These are phyloP conservation scores for Amiota communis DNA, from an alignment of 2,888 invertebrate species.

Conservation along the genomic window DNA sequence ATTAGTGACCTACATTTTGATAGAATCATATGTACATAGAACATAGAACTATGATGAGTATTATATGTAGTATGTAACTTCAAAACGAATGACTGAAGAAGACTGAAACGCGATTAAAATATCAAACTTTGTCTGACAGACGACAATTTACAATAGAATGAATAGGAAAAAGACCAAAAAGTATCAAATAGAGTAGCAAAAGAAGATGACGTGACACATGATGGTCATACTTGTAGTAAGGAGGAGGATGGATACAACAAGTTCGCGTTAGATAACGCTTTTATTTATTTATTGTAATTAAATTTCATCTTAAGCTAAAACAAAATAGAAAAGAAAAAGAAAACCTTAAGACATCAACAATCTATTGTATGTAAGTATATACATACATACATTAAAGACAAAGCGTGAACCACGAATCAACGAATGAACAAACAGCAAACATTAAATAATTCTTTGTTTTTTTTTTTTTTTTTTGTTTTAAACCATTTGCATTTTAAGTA, in stretches of 20 bases:
- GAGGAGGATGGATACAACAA: neutral
- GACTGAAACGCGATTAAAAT: constrained; percentile 56
- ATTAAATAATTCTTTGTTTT: too few relatives aligned
- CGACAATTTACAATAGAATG: neutral
- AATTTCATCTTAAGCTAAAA: constrained; percentile 43
- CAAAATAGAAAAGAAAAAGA: constrained; percentile 28
- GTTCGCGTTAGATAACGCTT: constrained; percentile 49
- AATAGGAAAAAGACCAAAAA: constrained; percentile 18
- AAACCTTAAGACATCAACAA: too few relatives aligned
- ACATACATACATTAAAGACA: constrained; percentile 32
- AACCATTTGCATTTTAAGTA: constrained; percentile 51
- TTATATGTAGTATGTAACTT: neutral
- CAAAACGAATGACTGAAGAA: constrained; percentile 1
- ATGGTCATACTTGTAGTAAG: too few relatives aligned
- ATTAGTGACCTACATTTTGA: constrained; percentile 32
- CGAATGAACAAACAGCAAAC: too few relatives aligned
- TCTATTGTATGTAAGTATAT: too few relatives aligned
- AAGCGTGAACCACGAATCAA: constrained; percentile 54
- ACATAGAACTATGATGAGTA: neutral
- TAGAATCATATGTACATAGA: too few relatives aligned
- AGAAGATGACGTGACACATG: neutral
- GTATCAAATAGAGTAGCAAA: neutral
- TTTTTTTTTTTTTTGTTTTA: constrained; percentile 36
- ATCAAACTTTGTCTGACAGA: constrained; percentile 48
- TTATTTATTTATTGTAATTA: constrained; percentile 64